Conservation (phyloP, 1,140 invertebrate species). For the Zaprionus inermis region DNA sequence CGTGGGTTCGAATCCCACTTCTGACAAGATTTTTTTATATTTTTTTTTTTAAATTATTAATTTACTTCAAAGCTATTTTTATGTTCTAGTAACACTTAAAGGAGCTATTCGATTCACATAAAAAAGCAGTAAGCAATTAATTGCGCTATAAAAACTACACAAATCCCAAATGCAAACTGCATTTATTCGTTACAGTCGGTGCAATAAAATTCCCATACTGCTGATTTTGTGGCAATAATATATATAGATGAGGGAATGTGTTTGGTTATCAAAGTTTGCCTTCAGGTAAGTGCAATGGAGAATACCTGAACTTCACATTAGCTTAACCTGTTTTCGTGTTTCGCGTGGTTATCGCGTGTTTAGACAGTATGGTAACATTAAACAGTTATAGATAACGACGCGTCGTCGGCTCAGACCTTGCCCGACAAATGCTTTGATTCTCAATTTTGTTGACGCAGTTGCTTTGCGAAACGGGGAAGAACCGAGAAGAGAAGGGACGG, state of each 20-base stretch:
- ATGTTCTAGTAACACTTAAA: neutral
- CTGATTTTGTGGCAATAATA: neutral
- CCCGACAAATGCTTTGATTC: conserved; percentile 46
- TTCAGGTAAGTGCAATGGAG: neutral
- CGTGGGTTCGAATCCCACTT: conserved; percentile 95
- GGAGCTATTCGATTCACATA: neutral
- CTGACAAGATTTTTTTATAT: conserved; percentile 86
- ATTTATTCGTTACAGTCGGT: neutral
- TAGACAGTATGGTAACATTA: conserved; percentile 24
- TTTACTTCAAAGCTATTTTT: neutral
- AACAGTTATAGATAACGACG: conserved; percentile 22
- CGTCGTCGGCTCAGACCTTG: conserved; percentile 38
- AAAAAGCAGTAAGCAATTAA: neutral
- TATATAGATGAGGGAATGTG: neutral
- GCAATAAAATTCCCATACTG: neutral
- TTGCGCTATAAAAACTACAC: neutral
- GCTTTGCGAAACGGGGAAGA: neutral
- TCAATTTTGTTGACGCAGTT: conserved; percentile 47
- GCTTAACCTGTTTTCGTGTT: conserved; percentile 25
- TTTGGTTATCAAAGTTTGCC: conserved; percentile 2
- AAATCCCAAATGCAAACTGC: neutral
- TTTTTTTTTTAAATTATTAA: conserved; percentile 1
- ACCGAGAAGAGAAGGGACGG: neutral
- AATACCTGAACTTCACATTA: conserved; percentile 16
- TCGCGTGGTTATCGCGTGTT: conserved; percentile 11